Conservation (phyloP, 2,113 vertebrate species). For the Leptosomus discolor region DNA sequence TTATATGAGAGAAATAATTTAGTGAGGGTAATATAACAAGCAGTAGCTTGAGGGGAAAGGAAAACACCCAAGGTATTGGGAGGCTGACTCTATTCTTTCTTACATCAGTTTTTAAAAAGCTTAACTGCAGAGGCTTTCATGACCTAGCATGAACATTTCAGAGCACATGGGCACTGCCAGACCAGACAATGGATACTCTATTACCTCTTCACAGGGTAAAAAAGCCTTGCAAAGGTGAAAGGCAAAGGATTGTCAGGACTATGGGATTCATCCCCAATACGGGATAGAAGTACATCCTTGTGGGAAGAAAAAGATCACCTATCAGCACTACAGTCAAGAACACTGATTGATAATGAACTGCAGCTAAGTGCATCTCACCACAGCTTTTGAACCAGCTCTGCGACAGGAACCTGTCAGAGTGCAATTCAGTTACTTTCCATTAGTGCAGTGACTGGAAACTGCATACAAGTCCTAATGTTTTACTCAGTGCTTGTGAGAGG, state of each 20-base stretch:
- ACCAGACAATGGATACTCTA: not conserved
- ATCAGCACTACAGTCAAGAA: not conserved
- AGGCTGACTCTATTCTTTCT: not conserved
- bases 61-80: not conserved
- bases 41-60: not conserved
- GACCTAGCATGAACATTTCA: not conserved
- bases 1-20: not conserved
- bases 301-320: not conserved
- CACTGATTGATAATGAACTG: not conserved
- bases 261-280: not conserved
- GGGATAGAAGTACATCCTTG: not conserved
- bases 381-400: not conserved
- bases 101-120: not conserved
- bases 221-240: not conserved
- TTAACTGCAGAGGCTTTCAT: not conserved
- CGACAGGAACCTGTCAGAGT: not conserved
- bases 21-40: not conserved
- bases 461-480: not conserved
- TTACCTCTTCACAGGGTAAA: not conserved
- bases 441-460: not conserved
- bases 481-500: not conserved
- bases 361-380: not conserved
- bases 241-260: not conserved
- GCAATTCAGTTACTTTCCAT: not conserved
- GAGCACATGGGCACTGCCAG: not conserved